Evolutionary conservation across 2,113 vertebrate genomes (phyloP), one percentile per base, ranked within the genome.

Genomic region (Dermatemys mawii): DNA sequence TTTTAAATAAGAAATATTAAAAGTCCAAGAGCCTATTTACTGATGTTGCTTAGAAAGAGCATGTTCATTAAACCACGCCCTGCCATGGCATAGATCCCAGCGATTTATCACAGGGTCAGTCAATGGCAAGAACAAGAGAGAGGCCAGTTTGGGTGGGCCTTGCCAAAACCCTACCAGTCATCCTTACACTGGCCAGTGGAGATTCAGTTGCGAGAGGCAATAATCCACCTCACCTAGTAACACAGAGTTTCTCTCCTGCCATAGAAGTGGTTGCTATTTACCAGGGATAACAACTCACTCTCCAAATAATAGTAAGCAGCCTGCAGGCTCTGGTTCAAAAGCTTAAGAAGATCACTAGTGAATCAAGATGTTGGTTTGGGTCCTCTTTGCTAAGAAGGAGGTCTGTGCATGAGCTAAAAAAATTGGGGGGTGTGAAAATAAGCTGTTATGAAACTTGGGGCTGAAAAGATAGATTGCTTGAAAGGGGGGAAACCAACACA

Each of bases 61-160:
- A 88, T 93, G 93, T 93, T 97, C 95, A 97, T 96, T 96, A 96
- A 96, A 96, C 95, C 90, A 87, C 91, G 94, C 93, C 57, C 94
- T 94, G 94, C 95, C 94, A 84, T 95, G 16, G n/a, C 60, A n/a
- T 67, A 67, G 32, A 67, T 67, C 35, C 16, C 35, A 67, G 19
- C 35, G 8, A 67, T 67, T 96, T 95, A 96, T 96, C 88, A 1
- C 83, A 90, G 92, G 85, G 78, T 90, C 92, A 88, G 95, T 91
- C 94, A 94, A 95, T 96, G 96, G 91, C 91, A 96, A 88, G 84
- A 95, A 84, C 90, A 95, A 84, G 93, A 87, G 94, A 88, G 84
- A 93, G 90, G 93, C 27, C 0, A 3, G 94, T 87, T 16, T 0
- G 78, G 48, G 85, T 11, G 44, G 80, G 63, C 93, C 79, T 26